Base-by-base conservation (phyloP, 2,888 invertebrate species). In the Subacronicta megacephala region DNA sequence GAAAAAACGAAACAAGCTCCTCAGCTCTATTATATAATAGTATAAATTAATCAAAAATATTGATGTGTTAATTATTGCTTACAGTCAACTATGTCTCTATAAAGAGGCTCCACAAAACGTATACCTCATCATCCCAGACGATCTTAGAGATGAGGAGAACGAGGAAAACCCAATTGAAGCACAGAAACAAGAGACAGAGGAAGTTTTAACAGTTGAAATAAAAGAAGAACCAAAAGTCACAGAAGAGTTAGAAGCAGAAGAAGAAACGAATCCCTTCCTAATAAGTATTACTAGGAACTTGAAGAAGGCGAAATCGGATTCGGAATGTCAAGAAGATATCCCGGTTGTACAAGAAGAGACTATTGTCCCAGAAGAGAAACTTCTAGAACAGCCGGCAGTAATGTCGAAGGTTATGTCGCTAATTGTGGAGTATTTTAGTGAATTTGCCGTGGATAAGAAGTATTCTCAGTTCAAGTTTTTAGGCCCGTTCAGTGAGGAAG, bases 401-500 rank as follows among this genome's bases (percentile, higher is more conserved):
- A 51, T 70, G 52, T 64, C 65, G 6, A 41, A 49, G 10, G 20
- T 58, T 2, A 38, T 31, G 29, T 17, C 5, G 29, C 82, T 76
- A 33, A 77, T 89, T 5, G 51, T 82, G 0, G 75, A 81, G 9
- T 87, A 62, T 62, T 90, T 89, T 43, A 57, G 54, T 0, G 86
- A 87, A 1, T 90, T 89, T 40, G 38, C 65, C 2, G 44, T 45
- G 0, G 61, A 71, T 1, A 63, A 62, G 0, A 60, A 47, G 0
- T 85, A 64, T 68, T 77, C 72, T 0, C 84, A 89, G 33, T 84
- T 89, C 9, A 82, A 87, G 29, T 89, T 88, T 59, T 66, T 90
- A 0, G 90, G 90, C 0, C 70, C 82, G 0, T 90, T 87, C 56
- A 60, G 61, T 0, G 51, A 58, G 2, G 68, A 77, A 0, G 87